Evolutionary conservation across 2,113 vertebrate genomes (phyloP).

Genomic region (Oplegnathus fasciatus): DNA sequence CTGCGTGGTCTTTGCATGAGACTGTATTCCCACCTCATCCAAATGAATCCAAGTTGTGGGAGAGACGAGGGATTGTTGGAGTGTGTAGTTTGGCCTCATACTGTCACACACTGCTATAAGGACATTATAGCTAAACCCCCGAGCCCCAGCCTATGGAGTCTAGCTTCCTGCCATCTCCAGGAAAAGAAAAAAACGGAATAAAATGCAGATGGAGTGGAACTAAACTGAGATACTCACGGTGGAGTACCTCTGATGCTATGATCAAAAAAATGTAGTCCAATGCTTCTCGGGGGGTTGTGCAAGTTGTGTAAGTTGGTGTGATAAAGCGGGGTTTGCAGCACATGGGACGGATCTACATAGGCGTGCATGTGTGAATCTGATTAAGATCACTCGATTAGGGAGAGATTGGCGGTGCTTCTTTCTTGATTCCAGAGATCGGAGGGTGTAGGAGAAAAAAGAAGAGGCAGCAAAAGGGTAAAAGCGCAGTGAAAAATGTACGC

Average conservation of each 20-base stretch:
- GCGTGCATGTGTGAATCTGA: background rate
- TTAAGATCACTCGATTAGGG: background rate
- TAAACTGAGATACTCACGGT: background rate
- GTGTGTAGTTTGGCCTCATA: constrained; percentile 59
- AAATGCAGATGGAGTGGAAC: constrained; percentile 20
- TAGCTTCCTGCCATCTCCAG: background rate
- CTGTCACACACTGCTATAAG: constrained; percentile 55
- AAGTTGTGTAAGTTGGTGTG: background rate
- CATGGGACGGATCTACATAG: background rate
- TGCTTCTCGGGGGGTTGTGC: background rate
- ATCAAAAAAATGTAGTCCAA: background rate
- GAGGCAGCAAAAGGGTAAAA: background rate
- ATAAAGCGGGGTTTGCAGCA: background rate
- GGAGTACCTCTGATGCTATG: background rate
- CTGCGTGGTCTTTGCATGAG: constrained; percentile 32
- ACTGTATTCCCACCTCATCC: constrained; percentile 39
- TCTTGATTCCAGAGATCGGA: constrained; percentile 1
- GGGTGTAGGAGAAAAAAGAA: background rate
- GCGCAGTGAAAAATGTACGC: background rate
- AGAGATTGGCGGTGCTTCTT: background rate
- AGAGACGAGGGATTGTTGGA: constrained; percentile 12
- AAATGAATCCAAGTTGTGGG: constrained; percentile 27
- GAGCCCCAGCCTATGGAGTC: constrained; percentile 17
- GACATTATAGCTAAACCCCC: constrained; percentile 53
- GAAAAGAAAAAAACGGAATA: constrained; percentile 25